A percentile compares a stretch with the other conserved stretches of the same genome.
Evolutionary conservation across 2,113 vertebrate species (phyloP).

Genomic region (Sminthopsis crassicaudata): DNA sequence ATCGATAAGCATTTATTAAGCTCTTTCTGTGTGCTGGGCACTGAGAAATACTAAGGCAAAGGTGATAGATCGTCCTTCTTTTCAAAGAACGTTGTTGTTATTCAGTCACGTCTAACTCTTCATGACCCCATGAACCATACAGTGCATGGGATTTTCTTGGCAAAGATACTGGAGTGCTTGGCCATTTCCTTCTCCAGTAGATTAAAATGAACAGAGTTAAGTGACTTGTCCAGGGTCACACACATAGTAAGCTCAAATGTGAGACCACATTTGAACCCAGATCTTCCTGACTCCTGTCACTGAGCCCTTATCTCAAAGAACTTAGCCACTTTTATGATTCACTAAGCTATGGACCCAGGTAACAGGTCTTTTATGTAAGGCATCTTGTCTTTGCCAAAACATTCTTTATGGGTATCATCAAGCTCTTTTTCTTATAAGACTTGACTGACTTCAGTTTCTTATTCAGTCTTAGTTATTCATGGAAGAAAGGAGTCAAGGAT

Average conservation of each 20-base stretch:
- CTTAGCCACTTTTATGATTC: not conserved
- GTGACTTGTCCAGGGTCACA: no score
- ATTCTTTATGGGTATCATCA: not conserved
- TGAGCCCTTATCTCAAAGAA: not conserved
- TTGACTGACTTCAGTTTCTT: not conserved
- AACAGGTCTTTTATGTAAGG: not conserved
- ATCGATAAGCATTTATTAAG: not conserved
- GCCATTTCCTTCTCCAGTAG: no score
- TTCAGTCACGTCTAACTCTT: no score
- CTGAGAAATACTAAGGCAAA: not conserved
- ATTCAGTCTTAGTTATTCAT: not conserved
- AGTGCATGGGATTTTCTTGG: no score
- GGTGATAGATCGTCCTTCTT: not conserved
- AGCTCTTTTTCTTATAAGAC: not conserved
- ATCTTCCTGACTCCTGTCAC: no score
- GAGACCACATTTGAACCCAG: no score
- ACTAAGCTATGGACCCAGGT: no score
- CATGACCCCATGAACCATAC: no score
- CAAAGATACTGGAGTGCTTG: no score
- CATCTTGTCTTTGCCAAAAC: not conserved
- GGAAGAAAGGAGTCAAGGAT: not conserved
- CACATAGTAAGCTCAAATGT: no score
- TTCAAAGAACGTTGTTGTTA: not conserved
- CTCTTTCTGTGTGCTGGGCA: not conserved
- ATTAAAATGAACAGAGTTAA: no score